These are phyloP conservation scores for Tribolium madens DNA, from an alignment of 1,140 invertebrate genomes.

Conservation along the genomic window DNA sequence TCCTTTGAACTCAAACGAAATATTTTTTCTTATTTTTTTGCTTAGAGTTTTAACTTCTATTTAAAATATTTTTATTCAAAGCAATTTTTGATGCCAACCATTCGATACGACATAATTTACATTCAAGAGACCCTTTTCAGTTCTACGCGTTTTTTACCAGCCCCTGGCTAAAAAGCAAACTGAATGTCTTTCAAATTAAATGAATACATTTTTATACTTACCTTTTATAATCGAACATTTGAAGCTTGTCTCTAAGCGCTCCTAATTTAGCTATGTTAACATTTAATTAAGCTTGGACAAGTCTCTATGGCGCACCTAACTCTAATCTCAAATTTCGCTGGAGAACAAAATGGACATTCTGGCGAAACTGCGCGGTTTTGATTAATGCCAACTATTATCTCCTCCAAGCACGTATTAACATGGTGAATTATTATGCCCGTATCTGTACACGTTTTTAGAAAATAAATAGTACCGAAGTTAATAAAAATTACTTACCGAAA, in stretches of 20 bases:
- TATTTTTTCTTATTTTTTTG: conserved; percentile 27
- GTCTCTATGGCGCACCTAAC: conserved; percentile 5
- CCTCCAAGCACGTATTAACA: conserved; percentile 31
- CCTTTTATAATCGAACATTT: conserved; percentile 11
- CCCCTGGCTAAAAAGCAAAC: conserved; percentile 1
- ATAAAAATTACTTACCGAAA: conserved; percentile 45
- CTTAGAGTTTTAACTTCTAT: conserved; percentile 34
- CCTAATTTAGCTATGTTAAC: conserved; percentile 18
- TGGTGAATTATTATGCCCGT: conserved; percentile 33
- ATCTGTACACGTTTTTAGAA: conserved; percentile 26
- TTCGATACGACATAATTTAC: conserved; percentile 29
- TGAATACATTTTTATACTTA: conserved; percentile 7
- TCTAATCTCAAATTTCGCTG: conserved; percentile 13
- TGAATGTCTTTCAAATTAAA: conserved; percentile 23
- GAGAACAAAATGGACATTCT: conserved; percentile 4
- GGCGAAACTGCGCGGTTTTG: conserved; percentile 2
- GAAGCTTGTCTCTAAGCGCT: conserved; percentile 1
- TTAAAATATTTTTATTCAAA: conserved; percentile 33
- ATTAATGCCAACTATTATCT: conserved; percentile 37
- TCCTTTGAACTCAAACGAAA: conserved; percentile 29
- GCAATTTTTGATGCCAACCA: conserved; percentile 32
- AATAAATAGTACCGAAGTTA: conserved; percentile 12
- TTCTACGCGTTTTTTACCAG: conserved; percentile 3
- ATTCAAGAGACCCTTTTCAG: conserved; percentile 21
- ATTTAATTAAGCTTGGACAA: conserved; percentile 34